Evolutionary conservation across 2,797 vertebrate species (phyloP), one percentile per base, ranked within the genome.

Genomic region (Hirundo rustica): DNA sequence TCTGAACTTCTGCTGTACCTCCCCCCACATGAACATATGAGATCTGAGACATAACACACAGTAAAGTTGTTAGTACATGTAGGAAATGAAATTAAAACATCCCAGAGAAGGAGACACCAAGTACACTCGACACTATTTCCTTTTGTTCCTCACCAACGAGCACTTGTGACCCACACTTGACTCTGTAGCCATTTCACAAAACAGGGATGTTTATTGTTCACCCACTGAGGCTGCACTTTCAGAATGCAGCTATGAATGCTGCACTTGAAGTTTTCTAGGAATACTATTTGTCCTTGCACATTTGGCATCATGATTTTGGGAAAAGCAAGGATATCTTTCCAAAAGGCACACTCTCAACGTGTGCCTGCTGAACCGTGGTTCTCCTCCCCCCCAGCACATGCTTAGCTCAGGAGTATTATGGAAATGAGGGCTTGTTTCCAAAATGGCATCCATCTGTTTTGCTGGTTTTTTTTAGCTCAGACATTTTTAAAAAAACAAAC

Each of bases 11-110:
- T 55, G 14, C 10, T 22, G 34, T 5, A 30, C 17, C 61, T 77
- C 45, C 18, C 16, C 50, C 8, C 7, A 2, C 1, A 26, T 0
- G 0, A 3, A 19, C 11, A 11, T 0, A 0, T 0, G 0, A 82
- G 40, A 45, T 6, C 22, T 0, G 61, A 78, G 5, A n/a, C 29
- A 3, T 2, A 65, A 20, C 30, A 36, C 32, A 13, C 26, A 16
- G 10, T 13, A 2, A 66, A 73, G 32, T 0, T 42, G 10, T 14
- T n/a, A 15, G n/a, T 0, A 1, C 1, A 0, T 2, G 11, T 1
- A 42, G 48, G 44, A 74, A 71, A 34, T 23, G 1, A 51, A 83
- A 78, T 15, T 3, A 48, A 76, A 36, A 29, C 34, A 27, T 13
- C 32, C 54, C 29, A 62, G 34, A 66, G 38, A 42, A n/a, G 26